These are phyloP conservation scores for Barypeithes pellucidus DNA, from an alignment of 2,888 invertebrate species.

Conservation along the genomic window DNA sequence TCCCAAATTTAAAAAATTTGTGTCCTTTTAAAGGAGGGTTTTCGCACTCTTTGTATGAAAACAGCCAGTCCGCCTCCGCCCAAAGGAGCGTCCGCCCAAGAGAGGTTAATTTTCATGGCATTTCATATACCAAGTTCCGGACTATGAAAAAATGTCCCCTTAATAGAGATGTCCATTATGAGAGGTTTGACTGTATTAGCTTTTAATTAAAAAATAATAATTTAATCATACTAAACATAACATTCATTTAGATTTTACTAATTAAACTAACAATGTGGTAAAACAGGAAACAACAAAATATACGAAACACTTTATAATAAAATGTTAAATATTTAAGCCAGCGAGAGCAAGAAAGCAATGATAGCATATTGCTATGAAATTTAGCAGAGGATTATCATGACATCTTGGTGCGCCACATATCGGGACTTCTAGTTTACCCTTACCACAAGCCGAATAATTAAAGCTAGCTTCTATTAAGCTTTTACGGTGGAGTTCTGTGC, in stretches of 20 bases:
- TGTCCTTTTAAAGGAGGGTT: no score
- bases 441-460: conserved; percentile 63
- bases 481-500: conserved; percentile 17
- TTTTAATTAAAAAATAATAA: no score
- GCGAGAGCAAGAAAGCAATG: conserved; percentile 46
- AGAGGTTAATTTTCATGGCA: no score
- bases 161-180: no score
- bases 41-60: no score
- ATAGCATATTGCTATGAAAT: conserved; percentile 56
- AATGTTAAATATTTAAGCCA: conserved; percentile 18
- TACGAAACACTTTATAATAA: conserved; percentile 22
- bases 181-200: no score
- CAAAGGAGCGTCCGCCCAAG: no score
- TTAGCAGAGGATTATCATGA: conserved; percentile 60
- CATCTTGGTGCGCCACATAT: conserved; percentile 60
- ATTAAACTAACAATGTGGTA: conserved; percentile 29
- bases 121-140: no score
- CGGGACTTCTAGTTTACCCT: conserved; percentile 62
- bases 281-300: conserved; percentile 16
- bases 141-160: no score
- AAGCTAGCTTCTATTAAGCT: conserved; percentile 60
- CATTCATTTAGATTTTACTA: neutral
- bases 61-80: no score
- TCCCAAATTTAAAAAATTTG: no score
- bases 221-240: neutral